Evolutionary conservation across 1,140 invertebrate genomes (phyloP), one percentile per base, ranked within the genome.

Genomic region (Hypothenemus hampei): DNA sequence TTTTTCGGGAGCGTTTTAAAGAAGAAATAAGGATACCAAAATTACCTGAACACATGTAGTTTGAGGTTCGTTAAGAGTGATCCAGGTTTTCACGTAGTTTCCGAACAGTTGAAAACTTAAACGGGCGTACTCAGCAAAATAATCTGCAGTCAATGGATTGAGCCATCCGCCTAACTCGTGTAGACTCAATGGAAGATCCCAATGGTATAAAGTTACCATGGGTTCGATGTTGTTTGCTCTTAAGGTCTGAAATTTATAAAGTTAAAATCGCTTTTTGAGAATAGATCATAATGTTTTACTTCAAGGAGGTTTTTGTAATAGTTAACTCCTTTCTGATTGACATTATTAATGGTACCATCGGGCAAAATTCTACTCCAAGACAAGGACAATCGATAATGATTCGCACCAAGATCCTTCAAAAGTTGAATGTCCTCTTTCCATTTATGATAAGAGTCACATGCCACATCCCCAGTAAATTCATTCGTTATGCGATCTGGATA

Each of bases 271-370:
- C 26, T 29, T 29, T 7, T 29, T 29, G 0, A 29, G n/a, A 7
- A 29, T 29, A n/a, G 6, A 16, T 1, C 2, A 45, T 83, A n/a
- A n/a, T n/a, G n/a, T n/a, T n/a, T 84, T 48, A 65, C 56, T 39
- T 51, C 19, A 10, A 85, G 77, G 0, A 86, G 64, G 21, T 77
- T 75, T 47, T 82, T 78, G 65, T 86, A 86, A 63, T 84, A 85
- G 4, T 75, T 65, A 3, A 82, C 62, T 15, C 82, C 83, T 43
- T 77, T 75, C 23, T 75, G 69, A 61, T 84, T 85, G 0, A 84
- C 60, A 10, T 72, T 56, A 56, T 77, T 72, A 2, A 68, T 61
- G n/a, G 36, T 59, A 22, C 65, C 66, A 16, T 39, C 40, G 4
- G 66, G 66, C 22, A 68, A 45, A 18, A 68, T 50, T 19, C 79